These are phyloP conservation scores for Indicator maculatus DNA, from an alignment of 2,113 vertebrate species.

Conservation along the genomic window DNA sequence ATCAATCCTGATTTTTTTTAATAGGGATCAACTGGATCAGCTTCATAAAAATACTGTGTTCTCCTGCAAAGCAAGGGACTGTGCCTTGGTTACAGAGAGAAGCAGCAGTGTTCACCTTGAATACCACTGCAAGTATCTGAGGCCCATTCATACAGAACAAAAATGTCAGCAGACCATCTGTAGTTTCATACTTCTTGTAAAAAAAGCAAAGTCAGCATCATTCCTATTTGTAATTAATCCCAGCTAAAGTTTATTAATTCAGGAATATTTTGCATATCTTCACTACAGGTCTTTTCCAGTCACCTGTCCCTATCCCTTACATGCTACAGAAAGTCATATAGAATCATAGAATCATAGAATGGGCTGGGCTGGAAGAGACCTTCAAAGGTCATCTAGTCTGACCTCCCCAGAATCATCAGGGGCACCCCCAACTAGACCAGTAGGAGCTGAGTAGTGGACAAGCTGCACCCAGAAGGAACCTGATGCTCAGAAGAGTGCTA, in stretches of 20 bases:
- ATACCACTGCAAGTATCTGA: constrained; percentile 21
- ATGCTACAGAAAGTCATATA: neutral
- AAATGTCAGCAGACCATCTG: neutral
- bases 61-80: constrained; percentile 44
- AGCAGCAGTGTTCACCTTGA: constrained; percentile 11
- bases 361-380: too few species aligned
- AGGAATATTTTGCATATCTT: neutral
- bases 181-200: constrained; percentile 51
- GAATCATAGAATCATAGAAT: too few species aligned
- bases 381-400: too few species aligned
- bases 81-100: constrained; percentile 27
- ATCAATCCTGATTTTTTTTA: constrained; percentile 1
- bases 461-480: neutral
- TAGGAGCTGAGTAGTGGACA: neutral
- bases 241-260: constrained; percentile 16
- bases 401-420: too few species aligned
- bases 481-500: neutral
- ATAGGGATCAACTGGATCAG: neutral
- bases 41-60: neutral
- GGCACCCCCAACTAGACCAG: neutral
- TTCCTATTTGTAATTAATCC: constrained; percentile 39
- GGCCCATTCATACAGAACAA: constrained; percentile 23
- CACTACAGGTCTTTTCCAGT: constrained; percentile 27
- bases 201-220: constrained; percentile 27
- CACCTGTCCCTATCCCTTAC: neutral